phyloP scores from a whole-genome alignment of 2,113 vertebrate genomes.

The Emydocephalus ijimae region DNA sequence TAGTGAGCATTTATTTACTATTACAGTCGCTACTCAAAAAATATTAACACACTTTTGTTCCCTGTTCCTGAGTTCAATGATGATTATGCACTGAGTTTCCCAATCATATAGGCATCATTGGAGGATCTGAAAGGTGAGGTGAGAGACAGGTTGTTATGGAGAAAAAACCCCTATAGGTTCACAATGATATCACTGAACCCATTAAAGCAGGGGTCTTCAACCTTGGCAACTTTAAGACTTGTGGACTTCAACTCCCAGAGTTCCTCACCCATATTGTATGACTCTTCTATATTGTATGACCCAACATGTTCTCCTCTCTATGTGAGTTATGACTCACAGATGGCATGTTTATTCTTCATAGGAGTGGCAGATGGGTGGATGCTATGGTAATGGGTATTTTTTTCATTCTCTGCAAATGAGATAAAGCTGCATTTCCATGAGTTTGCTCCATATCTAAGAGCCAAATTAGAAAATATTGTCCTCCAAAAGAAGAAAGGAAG shows the following conservation, averaged over 20 bases:
- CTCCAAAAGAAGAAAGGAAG: neutral
- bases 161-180: neutral
- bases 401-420: neutral
- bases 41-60: neutral
- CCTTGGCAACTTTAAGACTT: no score
- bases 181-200: neutral
- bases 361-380: neutral
- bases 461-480: neutral
- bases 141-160: neutral
- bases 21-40: neutral
- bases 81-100: neutral
- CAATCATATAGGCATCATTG: neutral
- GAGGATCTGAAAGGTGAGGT: neutral
- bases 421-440: neutral
- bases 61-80: neutral
- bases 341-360: neutral
- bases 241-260: no score
- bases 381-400: neutral
- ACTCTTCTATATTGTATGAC: neutral
- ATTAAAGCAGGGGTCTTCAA: neutral
- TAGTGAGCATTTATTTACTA: neutral
- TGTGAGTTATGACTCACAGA: neutral
- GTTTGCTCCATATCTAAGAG: neutral
- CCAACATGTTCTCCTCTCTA: neutral
- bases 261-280: no score